Conservation (phyloP, 2,797 vertebrate genomes). For the Agapornis canus region DNA sequence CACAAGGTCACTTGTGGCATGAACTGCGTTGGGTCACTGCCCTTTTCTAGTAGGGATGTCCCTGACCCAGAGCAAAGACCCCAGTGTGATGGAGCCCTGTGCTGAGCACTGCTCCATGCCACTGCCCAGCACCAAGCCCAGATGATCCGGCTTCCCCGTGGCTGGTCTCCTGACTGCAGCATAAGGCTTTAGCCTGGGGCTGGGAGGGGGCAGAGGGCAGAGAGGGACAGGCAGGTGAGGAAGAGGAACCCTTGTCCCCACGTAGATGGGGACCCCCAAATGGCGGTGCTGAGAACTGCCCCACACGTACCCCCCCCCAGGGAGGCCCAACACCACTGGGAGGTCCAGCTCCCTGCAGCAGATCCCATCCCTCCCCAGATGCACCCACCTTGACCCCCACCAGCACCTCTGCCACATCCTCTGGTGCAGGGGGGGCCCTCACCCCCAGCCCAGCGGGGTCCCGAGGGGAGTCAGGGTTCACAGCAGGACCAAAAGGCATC, state of each 20-base stretch:
- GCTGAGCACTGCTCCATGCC: neutral
- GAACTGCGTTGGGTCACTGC: neutral
- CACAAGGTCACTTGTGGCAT: neutral
- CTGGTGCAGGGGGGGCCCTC: neutral
- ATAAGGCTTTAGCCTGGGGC: neutral
- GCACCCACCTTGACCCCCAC: accelerated
- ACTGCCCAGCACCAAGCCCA: neutral
- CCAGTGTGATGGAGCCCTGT: accelerated
- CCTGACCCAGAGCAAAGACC: neutral
- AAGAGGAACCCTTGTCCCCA: neutral
- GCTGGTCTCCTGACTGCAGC: neutral
- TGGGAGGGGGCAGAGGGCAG: neutral
- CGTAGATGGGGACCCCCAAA: neutral
- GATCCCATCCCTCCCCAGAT: neutral
- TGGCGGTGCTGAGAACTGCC: accelerated
- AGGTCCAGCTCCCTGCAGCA: accelerated
- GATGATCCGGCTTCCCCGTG: accelerated
- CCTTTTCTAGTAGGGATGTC: neutral
- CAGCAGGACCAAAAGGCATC: neutral
- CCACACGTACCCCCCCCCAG: accelerated
- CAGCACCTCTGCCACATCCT: neutral
- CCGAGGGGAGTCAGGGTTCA: neutral
- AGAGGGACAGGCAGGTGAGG: neutral
- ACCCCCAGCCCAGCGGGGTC: neutral
- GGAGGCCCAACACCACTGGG: neutral